A percentile compares a stretch with the other conserved stretches of the same genome.
phyloP scores from a whole-genome alignment of 2,888 invertebrate species.

The Hydrotaea diabolus region DNA sequence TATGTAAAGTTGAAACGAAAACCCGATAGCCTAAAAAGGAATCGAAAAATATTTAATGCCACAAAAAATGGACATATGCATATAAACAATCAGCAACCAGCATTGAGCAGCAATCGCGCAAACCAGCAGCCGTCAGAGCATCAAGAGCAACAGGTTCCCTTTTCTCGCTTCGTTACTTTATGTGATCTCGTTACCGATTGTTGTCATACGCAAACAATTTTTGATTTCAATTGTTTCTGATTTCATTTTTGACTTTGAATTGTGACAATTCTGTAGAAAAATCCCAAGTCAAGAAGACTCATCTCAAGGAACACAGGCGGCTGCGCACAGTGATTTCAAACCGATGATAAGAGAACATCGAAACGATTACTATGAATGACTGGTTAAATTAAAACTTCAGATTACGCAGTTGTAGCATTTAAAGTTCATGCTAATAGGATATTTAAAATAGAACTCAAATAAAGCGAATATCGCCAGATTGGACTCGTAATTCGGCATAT shows the following conservation, averaged over 20 bases:
- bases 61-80: slow-evolving; percentile 41
- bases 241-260: slow-evolving; percentile 77
- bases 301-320: slow-evolving; percentile 46
- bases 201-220: slow-evolving; percentile 71
- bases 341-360: too few species aligned
- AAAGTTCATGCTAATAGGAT: too few species aligned
- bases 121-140: slow-evolving; percentile 14
- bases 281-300: slow-evolving; percentile 25
- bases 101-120: slow-evolving; percentile 4
- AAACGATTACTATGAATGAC: too few species aligned
- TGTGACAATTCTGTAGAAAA: slow-evolving; percentile 77
- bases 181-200: slow-evolving; percentile 78
- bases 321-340: background rate
- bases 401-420: too few species aligned
- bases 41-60: slow-evolving; percentile 41
- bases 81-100: slow-evolving; percentile 33
- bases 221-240: slow-evolving; percentile 71
- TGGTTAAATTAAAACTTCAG: too few species aligned
- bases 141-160: slow-evolving; percentile 52
- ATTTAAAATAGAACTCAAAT: too few species aligned
- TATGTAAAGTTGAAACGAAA: slow-evolving; percentile 50
- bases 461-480: too few species aligned
- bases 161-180: slow-evolving; percentile 49
- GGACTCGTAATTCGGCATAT: too few species aligned
- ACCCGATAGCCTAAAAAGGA: background rate